Percentiles rank a stretch among this genome's conserved stretches.
phyloP scores from a whole-genome alignment of 2,888 invertebrate species.

The Nemapogon koenigi region DNA sequence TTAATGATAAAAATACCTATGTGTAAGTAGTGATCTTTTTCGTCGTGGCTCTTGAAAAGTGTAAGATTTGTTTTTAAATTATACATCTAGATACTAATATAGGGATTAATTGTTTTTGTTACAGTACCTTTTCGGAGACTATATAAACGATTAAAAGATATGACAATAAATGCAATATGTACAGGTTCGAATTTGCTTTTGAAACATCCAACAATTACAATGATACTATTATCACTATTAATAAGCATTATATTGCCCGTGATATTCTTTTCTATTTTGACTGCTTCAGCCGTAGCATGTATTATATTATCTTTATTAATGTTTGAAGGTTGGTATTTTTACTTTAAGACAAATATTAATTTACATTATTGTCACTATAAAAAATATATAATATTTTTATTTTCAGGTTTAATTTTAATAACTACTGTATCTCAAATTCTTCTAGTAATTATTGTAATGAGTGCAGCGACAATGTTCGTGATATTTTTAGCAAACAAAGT shows the following conservation, averaged over 20 bases:
- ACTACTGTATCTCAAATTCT: neutral
- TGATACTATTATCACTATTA: conserved; percentile 14
- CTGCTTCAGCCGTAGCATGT: conserved; percentile 20
- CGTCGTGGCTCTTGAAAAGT: neutral
- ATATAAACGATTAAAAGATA: conserved; percentile 3
- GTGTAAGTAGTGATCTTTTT: conserved; percentile 22
- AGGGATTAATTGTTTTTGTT: conserved; percentile 7
- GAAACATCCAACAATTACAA: conserved; percentile 27
- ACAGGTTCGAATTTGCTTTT: conserved; percentile 6
- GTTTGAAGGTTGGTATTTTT: conserved; percentile 43
- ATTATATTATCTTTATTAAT: conserved; percentile 24
- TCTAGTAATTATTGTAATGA: neutral
- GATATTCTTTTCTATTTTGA: conserved; percentile 18
- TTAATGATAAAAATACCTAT: conserved; percentile 25
- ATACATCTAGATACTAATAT: neutral
- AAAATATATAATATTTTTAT: neutral
- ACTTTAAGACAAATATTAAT: conserved; percentile 14
- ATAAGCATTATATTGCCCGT: conserved; percentile 22
- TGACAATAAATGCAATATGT: neutral
- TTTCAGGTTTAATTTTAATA: conserved; percentile 6
- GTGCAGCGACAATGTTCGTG: neutral
- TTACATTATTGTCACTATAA: conserved; percentile 2
- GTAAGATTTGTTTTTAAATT: neutral
- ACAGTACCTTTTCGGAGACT: conserved; percentile 1
- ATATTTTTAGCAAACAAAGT: neutral